phyloP scores from a whole-genome alignment of 2,888 invertebrate genomes.

The Stramonita haemastoma region DNA sequence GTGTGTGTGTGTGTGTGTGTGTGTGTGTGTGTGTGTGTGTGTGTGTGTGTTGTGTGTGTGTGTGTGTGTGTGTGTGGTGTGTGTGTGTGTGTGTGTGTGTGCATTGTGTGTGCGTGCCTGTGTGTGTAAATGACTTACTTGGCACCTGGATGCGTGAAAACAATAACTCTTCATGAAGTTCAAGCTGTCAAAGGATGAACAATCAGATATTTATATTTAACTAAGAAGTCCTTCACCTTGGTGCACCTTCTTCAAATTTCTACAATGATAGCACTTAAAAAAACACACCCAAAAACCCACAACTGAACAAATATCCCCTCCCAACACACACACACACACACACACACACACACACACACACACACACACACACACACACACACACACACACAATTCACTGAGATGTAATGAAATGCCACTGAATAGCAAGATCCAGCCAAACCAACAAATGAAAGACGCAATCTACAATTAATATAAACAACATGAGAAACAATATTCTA shows the following conservation, averaged over 20 bases:
- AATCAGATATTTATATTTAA: too few relatives aligned
- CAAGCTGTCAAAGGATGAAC: too few relatives aligned
- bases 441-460: neutral
- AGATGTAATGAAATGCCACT: too few relatives aligned
- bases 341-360: neutral
- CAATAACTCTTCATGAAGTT: too few relatives aligned
- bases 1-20: conserved; percentile 1
- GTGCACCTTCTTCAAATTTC: too few relatives aligned
- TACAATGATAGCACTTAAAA: too few relatives aligned
- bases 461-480: neutral
- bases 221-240: too few relatives aligned
- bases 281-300: too few relatives aligned
- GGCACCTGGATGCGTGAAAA: too few relatives aligned
- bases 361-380: neutral
- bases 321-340: neutral
- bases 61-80: neutral
- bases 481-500: neutral
- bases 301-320: neutral
- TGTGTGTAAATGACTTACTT: neutral
- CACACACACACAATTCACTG: neutral
- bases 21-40: neutral
- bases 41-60: neutral
- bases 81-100: neutral
- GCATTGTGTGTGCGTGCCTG: neutral
- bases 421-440: too few relatives aligned